These are phyloP conservation scores for Ctenicera cuprea DNA, from an alignment of 2,888 invertebrate species.

Conservation along the genomic window DNA sequence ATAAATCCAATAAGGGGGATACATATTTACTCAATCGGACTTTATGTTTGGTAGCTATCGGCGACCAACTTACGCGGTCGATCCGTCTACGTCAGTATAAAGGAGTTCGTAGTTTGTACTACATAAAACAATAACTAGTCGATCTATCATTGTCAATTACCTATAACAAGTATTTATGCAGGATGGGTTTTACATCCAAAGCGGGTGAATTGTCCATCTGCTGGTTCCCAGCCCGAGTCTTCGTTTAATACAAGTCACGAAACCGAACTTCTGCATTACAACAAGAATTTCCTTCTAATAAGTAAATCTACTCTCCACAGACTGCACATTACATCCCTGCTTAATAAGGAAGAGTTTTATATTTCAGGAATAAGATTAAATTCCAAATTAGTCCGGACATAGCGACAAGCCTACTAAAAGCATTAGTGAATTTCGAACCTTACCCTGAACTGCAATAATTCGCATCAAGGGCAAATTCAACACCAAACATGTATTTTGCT, in stretches of 20 bases:
- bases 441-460: slow-evolving; percentile 1
- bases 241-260: slow-evolving; percentile 59
- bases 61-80: slow-evolving; percentile 46
- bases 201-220: slow-evolving; percentile 64
- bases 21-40: slow-evolving; percentile 57
- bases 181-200: slow-evolving; percentile 64
- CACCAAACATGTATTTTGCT: slow-evolving; percentile 20
- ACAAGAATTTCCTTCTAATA: slow-evolving; percentile 48
- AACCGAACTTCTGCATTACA: slow-evolving; percentile 54
- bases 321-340: slow-evolving; percentile 30
- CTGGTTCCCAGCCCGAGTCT: slow-evolving; percentile 59
- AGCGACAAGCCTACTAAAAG: slow-evolving; percentile 17
- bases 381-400: slow-evolving; percentile 28
- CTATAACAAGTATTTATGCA: slow-evolving; percentile 67
- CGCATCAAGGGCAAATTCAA: background rate
- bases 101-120: slow-evolving; percentile 65
- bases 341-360: slow-evolving; percentile 44
- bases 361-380: slow-evolving; percentile 42
- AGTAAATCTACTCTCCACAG: slow-evolving; percentile 37
- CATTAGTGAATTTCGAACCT: slow-evolving; percentile 21
- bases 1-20: slow-evolving; percentile 59
- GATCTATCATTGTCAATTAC: slow-evolving; percentile 67
- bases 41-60: slow-evolving; percentile 55
- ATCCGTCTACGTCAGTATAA: slow-evolving; percentile 63
- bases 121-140: slow-evolving; percentile 65